A percentile compares a stretch with the other conserved stretches of the same genome.
Conservation (phyloP, 2,113 vertebrate genomes). For the Corythaixoides concolor region DNA sequence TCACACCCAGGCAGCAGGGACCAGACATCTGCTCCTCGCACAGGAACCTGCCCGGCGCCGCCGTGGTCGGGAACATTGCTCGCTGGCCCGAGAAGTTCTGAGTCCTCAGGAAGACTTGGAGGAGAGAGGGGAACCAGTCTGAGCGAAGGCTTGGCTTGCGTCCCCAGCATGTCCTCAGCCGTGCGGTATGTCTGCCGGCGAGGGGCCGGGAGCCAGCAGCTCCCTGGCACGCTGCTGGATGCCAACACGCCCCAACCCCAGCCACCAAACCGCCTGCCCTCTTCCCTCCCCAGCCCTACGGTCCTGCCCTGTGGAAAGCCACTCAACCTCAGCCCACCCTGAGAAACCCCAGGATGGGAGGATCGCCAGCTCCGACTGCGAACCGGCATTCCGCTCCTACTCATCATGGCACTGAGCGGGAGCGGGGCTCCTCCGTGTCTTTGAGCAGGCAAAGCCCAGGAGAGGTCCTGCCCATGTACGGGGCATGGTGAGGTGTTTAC, state of each 20-base stretch:
- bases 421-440: not conserved
- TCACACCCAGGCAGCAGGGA: conserved; percentile 55
- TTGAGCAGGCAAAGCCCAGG: not conserved
- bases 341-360: not conserved
- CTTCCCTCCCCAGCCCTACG: not conserved
- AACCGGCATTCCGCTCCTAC: not conserved
- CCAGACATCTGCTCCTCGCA: conserved; percentile 54
- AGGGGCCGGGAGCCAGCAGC: not conserved
- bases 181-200: not conserved
- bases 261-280: not conserved
- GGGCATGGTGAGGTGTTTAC: not conserved
- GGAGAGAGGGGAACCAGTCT: not conserved
- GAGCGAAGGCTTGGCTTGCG: not conserved
- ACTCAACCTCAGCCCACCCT: not conserved
- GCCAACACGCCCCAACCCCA: not conserved
- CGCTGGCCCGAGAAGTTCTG: conserved; percentile 24
- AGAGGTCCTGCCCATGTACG: not conserved
- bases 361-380: not conserved
- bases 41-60: not conserved
- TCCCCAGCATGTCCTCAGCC: conserved; percentile 8
- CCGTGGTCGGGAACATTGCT: not conserved
- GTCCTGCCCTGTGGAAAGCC: not conserved
- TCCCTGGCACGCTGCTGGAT: not conserved
- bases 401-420: not conserved
- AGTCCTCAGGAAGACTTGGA: conserved; percentile 54